Evolutionary conservation across 2,888 invertebrate genomes (phyloP).

Genomic region (Chrysodeixis includens): DNA sequence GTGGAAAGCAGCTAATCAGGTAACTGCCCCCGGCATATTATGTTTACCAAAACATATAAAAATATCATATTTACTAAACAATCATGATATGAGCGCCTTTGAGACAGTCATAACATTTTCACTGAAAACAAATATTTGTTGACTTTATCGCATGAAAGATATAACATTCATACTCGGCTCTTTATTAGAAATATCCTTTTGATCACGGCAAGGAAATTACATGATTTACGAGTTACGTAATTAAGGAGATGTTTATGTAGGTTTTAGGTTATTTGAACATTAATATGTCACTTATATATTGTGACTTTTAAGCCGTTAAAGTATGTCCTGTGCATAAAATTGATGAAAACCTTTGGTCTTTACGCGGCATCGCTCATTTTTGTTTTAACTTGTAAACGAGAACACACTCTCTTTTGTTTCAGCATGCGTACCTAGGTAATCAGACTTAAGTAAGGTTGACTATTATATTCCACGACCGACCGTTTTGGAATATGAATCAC

Average conservation of each 20-base stretch:
- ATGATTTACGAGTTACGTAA: conserved; percentile 3
- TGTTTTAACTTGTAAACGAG: no score
- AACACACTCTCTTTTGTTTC: no score
- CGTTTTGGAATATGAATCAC: no score
- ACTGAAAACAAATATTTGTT: conserved; percentile 37
- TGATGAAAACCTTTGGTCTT: no score
- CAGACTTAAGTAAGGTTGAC: no score
- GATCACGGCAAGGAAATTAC: conserved; percentile 18
- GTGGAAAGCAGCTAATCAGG: conserved; percentile 11
- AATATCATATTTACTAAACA: conserved; percentile 25
- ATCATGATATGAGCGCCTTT: background rate
- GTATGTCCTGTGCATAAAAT: background rate
- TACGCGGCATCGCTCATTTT: no score
- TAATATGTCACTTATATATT: background rate
- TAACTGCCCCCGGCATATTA: conserved; percentile 3
- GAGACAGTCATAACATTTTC: conserved; percentile 22
- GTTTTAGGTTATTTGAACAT: background rate
- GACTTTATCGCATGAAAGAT: background rate
- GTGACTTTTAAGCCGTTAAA: conserved; percentile 6
- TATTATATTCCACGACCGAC: no score
- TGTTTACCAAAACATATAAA: conserved; percentile 25
- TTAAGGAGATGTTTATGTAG: background rate
- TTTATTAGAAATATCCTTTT: conserved; percentile 36
- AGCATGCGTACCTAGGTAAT: no score
- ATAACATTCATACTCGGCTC: conserved; percentile 8